These are phyloP conservation scores for Paralinhomoeus sp. DNA, from an alignment of 2,888 invertebrate species.

Conservation along the genomic window DNA sequence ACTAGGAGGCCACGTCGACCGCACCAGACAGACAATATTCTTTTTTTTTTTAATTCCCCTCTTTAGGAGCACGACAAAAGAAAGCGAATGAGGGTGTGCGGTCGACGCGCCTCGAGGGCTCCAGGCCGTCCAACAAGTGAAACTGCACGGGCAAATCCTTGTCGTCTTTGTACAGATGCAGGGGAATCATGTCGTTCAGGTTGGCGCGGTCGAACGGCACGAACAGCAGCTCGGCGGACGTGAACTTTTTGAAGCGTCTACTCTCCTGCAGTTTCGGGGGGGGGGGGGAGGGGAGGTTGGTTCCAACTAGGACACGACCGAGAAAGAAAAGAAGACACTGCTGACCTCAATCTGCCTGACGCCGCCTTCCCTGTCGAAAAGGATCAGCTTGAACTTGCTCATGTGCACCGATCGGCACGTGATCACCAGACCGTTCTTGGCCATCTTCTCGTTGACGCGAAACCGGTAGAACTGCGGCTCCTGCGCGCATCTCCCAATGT, in stretches of 20 bases:
- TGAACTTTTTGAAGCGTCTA: conserved; percentile 15
- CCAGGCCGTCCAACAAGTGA: conserved; percentile 13
- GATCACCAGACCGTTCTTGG: conserved; percentile 18
- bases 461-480: conserved; percentile 20
- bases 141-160: conserved; percentile 5
- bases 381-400: conserved; percentile 24
- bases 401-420: conserved; percentile 17
- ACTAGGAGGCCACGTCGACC: no score
- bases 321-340: neutral
- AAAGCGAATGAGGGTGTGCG: no score
- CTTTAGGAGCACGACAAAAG: no score
- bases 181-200: conserved; percentile 21
- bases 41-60: no score
- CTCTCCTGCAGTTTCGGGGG: neutral
- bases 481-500: no score
- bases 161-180: conserved; percentile 22
- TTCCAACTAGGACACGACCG: neutral
- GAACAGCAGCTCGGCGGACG: conserved; percentile 24
- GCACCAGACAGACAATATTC: no score
- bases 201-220: conserved; percentile 21
- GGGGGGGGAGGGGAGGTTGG: neutral
- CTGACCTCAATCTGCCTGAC: conserved; percentile 19
- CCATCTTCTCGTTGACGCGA: conserved; percentile 11
- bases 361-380: conserved; percentile 25
- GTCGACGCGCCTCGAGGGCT: conserved; percentile 2